These are phyloP conservation scores for Pteronotus mesoamericanus DNA, from an alignment of 2,797 vertebrate genomes.

Conservation along the genomic window DNA sequence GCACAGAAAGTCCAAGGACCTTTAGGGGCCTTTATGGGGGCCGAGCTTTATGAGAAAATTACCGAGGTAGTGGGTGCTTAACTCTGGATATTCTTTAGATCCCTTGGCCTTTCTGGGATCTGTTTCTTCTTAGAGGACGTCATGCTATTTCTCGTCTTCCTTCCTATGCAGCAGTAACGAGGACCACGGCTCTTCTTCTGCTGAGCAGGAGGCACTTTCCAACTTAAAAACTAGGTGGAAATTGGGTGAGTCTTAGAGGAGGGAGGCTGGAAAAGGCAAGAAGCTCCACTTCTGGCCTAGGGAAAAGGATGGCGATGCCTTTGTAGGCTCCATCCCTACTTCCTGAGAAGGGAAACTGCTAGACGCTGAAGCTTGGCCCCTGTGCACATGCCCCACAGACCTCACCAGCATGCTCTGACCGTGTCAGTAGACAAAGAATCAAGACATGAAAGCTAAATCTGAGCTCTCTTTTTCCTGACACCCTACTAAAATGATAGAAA, in stretches of 20 bases:
- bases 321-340: not conserved
- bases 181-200: not conserved
- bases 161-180: not conserved
- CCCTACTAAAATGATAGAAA: not conserved
- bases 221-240: not conserved
- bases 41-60: not conserved
- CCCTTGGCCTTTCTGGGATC: not conserved
- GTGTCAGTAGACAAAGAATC: not conserved
- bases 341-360: not conserved
- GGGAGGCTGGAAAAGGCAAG: not conserved
- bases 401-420: not conserved
- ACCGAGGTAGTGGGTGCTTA: no score
- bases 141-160: not conserved
- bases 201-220: not conserved
- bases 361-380: not conserved
- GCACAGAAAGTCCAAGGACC: no score
- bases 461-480: not conserved
- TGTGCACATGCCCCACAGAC: not conserved
- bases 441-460: not conserved
- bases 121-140: not conserved
- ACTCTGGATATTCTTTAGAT: not conserved
- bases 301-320: not conserved
- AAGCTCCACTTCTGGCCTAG: not conserved
- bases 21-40: not conserved
- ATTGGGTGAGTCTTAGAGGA: not conserved